Evolutionary conservation across 2,113 vertebrate species (phyloP).

Genomic region (Alethe castanea): DNA sequence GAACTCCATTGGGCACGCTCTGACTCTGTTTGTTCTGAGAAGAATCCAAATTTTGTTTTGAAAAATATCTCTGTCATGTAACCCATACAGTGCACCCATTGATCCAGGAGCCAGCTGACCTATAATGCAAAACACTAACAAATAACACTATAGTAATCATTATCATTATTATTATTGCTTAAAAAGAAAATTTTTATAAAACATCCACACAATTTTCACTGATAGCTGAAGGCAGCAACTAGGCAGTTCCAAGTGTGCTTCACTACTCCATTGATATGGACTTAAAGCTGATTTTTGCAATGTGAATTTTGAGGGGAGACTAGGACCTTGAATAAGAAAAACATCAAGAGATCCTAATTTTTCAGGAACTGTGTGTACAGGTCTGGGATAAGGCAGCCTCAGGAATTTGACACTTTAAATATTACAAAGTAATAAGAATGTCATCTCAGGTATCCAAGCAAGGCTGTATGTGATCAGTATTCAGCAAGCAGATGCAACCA

Average conservation of each 20-base stretch:
- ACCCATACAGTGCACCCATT: neutral
- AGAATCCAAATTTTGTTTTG: neutral
- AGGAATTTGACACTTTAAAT: neutral
- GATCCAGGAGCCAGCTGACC: neutral
- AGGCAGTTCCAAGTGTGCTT: neutral
- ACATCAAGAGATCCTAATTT: neutral
- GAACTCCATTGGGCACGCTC: neutral
- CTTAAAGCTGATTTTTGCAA: neutral
- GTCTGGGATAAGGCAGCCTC: neutral
- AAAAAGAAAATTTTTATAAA: neutral
- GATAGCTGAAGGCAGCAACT: neutral
- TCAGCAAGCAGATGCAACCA: neutral
- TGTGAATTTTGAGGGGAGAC: neutral
- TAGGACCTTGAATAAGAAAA: neutral
- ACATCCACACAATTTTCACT: neutral
- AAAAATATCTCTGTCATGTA: neutral
- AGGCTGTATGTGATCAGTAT: neutral
- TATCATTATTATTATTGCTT: neutral
- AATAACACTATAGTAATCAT: neutral
- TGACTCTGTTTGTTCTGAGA: neutral
- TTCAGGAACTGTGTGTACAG: neutral
- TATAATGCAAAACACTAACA: neutral
- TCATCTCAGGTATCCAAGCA: neutral
- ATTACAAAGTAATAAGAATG: neutral
- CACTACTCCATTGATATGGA: neutral